These are phyloP conservation scores for Pogoniulus pusillus DNA, from an alignment of 2,797 vertebrate genomes.

Conservation along the genomic window DNA sequence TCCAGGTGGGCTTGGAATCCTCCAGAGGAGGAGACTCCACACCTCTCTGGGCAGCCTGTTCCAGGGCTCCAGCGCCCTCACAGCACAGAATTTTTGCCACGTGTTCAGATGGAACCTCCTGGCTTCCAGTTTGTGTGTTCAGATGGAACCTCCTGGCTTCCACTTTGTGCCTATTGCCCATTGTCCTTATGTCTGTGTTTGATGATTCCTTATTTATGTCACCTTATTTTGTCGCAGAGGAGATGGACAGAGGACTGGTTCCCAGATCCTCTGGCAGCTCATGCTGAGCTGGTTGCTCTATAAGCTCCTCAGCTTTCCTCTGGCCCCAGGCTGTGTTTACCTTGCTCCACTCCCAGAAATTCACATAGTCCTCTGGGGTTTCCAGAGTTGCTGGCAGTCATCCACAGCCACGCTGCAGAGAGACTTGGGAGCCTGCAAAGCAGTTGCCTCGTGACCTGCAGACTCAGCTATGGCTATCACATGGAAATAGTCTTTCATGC, in stretches of 20 bases:
- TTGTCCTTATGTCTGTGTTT: too few species aligned
- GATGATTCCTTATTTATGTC: neutral
- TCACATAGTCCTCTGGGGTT: neutral
- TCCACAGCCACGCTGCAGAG: neutral
- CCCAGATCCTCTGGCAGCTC: neutral
- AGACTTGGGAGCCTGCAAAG: neutral
- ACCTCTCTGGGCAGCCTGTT: too few species aligned
- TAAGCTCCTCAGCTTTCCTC: neutral
- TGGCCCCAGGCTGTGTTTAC: neutral
- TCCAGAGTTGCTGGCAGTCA: neutral
- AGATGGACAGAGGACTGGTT: neutral
- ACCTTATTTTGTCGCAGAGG: neutral
- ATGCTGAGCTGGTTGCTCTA: neutral
- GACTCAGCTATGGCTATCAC: neutral
- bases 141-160: too few species aligned
- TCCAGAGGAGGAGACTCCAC: too few species aligned
- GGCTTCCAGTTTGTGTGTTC: too few species aligned
- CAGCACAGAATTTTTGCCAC: too few species aligned
- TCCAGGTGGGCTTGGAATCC: too few species aligned
- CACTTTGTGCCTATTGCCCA: too few species aligned
- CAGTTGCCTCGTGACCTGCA: neutral
- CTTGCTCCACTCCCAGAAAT: neutral
- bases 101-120: too few species aligned
- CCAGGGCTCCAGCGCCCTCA: too few species aligned
- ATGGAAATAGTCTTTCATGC: neutral